Evolutionary conservation across 2,888 invertebrate species (phyloP), one percentile per base, ranked within the genome.

Genomic region (Drosophila meridionalis): DNA sequence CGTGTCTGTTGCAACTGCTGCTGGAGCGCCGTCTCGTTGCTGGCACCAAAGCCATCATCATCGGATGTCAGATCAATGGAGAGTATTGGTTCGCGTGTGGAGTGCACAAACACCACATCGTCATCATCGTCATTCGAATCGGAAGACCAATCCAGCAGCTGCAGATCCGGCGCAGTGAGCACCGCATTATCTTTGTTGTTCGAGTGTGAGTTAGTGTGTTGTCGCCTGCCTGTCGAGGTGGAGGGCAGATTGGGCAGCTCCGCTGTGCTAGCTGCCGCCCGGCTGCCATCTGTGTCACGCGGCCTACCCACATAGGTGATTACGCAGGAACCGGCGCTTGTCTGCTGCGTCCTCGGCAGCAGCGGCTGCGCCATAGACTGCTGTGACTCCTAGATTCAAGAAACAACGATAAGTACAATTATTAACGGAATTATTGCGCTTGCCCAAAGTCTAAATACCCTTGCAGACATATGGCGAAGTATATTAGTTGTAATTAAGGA

Each of bases 61-160:
- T 95, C 95, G 57, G 94, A 94, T 4, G 95, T 95, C 74, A 95
- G 90, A 91, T 95, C 95, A 71, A 95, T 93, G 2, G 93, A 93
- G 2, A 92, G 89, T 65, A 95, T 94, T 38, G 94, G 94, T 74
- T 94, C 93, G 43, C 93, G 92, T 34, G 93, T 93, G 14, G 93
- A 93, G 80, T 93, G 93, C 12, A 93, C 93, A 82, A 93, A 93
- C 9, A 93, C 93, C 7, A 93, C 95, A 90, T 95, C 95, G 80
- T 96, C 96, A 86, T 95, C 95, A 71, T 94, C 94, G 45, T 93
- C 94, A 58, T 95, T 95, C 0, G 95, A 95, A 76, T 94, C 94
- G 1, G 95, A 95, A 0, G 96, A 94, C 95, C 97, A 97, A 92
- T 85, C 85, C 38, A 97, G 96, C 50, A 97, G 93, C 92, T 97